Conservation (phyloP, 2,113 vertebrate species). For the Garra rufa region DNA sequence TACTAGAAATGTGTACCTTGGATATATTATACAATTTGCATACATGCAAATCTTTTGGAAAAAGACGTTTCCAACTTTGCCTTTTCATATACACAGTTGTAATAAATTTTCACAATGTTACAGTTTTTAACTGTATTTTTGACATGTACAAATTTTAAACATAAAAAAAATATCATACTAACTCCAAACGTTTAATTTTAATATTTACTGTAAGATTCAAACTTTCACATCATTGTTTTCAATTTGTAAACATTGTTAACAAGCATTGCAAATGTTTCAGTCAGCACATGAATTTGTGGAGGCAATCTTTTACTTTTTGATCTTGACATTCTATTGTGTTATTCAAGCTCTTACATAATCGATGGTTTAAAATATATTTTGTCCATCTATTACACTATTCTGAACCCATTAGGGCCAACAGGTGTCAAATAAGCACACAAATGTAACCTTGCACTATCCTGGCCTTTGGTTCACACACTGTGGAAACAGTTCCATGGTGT, state of each 20-base stretch:
- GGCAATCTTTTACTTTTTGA: background rate
- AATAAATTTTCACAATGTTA: too few relatives aligned
- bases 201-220: background rate
- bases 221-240: too few relatives aligned
- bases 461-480: background rate
- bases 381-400: background rate
- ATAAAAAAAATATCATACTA: background rate
- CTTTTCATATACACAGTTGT: too few relatives aligned
- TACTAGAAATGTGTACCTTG: too few relatives aligned
- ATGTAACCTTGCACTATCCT: conserved; percentile 7
- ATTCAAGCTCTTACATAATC: too few relatives aligned
- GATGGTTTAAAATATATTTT: background rate
- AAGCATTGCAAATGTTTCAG: background rate
- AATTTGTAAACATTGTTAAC: background rate
- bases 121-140: too few relatives aligned
- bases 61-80: too few relatives aligned
- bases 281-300: background rate
- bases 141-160: too few relatives aligned
- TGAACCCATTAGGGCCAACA: background rate
- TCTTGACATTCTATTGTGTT: background rate
- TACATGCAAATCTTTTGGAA: too few relatives aligned
- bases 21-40: too few relatives aligned
- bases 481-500: conserved; percentile 35
- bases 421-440: background rate
- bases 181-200: background rate